These are phyloP conservation scores for Hirtodrosophila cameraria DNA, from an alignment of 2,888 invertebrate genomes.

Conservation along the genomic window DNA sequence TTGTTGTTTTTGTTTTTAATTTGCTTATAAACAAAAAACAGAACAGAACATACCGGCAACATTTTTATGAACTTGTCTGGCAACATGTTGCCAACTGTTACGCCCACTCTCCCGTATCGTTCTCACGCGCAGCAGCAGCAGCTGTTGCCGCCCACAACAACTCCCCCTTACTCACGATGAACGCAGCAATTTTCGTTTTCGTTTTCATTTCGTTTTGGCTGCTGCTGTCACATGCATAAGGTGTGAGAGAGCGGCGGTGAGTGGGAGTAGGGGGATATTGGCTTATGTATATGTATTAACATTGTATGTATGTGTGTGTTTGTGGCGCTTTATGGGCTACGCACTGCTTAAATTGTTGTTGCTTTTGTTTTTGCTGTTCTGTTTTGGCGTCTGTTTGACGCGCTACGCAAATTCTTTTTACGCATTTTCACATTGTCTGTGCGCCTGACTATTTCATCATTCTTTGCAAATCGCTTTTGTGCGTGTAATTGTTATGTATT, in stretches of 20 bases:
- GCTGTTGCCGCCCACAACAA: constrained; percentile 7
- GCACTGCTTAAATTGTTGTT: constrained; percentile 6
- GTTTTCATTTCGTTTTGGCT: constrained; percentile 53
- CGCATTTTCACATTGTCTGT: constrained; percentile 71
- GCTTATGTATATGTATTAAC: background rate
- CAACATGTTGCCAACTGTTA: constrained; percentile 57
- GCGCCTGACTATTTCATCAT: constrained; percentile 68
- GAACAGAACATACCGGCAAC: too few relatives aligned
- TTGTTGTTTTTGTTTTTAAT: constrained; percentile 39
- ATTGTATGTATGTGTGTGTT: constrained; percentile 1
- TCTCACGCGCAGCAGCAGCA: constrained; percentile 10
- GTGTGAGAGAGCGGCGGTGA: constrained; percentile 25
- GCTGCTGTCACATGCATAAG: constrained; percentile 45
- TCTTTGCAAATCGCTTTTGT: constrained; percentile 45
- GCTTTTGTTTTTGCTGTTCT: constrained; percentile 11
- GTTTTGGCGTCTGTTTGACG: constrained; percentile 69
- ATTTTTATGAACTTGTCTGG: constrained; percentile 51
- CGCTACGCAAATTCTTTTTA: constrained; percentile 66
- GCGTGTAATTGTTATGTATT: background rate
- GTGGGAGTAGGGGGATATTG: background rate
- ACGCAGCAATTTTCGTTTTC: constrained; percentile 70
- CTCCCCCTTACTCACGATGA: constrained; percentile 53
- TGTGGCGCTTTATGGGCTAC: constrained; percentile 14
- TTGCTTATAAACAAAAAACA: constrained; percentile 52
- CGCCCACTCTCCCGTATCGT: constrained; percentile 44